Conservation (phyloP, 2,797 vertebrate genomes). For the Pipistrellus pipistrellus region DNA sequence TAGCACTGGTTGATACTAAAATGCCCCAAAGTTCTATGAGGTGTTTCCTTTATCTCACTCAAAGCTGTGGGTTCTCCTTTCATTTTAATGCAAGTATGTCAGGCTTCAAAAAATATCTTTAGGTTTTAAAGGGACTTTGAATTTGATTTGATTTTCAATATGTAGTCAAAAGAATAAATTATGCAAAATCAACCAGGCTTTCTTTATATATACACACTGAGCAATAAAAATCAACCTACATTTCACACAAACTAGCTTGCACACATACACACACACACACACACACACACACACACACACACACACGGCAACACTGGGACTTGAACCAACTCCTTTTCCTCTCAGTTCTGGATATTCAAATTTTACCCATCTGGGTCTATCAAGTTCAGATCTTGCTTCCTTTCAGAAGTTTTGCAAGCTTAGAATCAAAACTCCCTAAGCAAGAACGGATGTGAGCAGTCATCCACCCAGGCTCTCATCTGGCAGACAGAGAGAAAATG, state of each 20-base stretch:
- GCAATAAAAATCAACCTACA: constrained; percentile 64
- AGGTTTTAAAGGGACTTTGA: constrained; percentile 7
- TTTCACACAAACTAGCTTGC: background rate
- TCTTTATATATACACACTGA: background rate
- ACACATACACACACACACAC: too few species aligned
- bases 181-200: constrained; percentile 19
- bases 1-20: constrained; percentile 78
- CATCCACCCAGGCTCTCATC: rapidly evolving
- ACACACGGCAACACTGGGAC: background rate
- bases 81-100: background rate
- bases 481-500: background rate
- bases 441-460: background rate
- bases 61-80: constrained; percentile 56
- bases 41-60: constrained; percentile 91
- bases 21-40: constrained; percentile 92
- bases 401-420: background rate
- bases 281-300: background rate
- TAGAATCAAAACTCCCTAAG: background rate
- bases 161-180: constrained; percentile 20
- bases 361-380: background rate
- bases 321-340: background rate
- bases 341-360: background rate
- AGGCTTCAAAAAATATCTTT: background rate
- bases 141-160: constrained; percentile 20
- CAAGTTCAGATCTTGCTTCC: background rate